A percentile compares a stretch with the other conserved stretches of the same genome.
Evolutionary conservation across 2,113 vertebrate species (phyloP).

Genomic region (Lasiurus cinereus): DNA sequence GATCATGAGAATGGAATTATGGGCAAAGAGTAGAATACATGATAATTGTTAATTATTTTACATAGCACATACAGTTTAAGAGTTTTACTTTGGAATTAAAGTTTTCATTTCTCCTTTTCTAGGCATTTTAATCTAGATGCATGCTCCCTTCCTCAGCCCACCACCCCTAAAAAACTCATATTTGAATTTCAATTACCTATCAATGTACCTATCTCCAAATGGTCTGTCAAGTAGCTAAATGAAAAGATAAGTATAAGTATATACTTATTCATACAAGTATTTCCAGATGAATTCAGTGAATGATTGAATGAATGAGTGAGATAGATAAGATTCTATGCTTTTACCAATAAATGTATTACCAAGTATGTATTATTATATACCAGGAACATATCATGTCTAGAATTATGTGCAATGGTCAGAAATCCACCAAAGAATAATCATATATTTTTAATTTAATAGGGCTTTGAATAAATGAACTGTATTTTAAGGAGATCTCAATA

Average conservation of each 20-base stretch:
- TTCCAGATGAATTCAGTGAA: neutral
- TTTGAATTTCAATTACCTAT: neutral
- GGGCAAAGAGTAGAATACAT: neutral
- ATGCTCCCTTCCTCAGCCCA: neutral
- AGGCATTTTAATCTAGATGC: neutral
- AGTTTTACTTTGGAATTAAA: neutral
- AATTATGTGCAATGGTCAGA: neutral
- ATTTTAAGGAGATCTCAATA: neutral
- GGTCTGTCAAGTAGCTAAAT: neutral
- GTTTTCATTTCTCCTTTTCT: neutral
- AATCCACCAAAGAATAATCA: neutral
- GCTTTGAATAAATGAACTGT: neutral
- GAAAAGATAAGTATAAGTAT: neutral
- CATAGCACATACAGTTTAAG: neutral
- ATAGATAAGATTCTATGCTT: neutral
- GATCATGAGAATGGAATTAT: neutral
- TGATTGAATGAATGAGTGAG: conserved; percentile 2
- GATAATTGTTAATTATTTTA: neutral
- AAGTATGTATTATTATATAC: neutral
- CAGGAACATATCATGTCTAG: neutral
- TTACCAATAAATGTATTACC: neutral
- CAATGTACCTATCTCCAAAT: neutral
- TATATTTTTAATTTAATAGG: neutral
- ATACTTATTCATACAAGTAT: neutral
- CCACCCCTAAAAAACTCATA: neutral